Evolutionary conservation across 1,140 invertebrate species (phyloP).

Genomic region (Leucophenga varia): DNA sequence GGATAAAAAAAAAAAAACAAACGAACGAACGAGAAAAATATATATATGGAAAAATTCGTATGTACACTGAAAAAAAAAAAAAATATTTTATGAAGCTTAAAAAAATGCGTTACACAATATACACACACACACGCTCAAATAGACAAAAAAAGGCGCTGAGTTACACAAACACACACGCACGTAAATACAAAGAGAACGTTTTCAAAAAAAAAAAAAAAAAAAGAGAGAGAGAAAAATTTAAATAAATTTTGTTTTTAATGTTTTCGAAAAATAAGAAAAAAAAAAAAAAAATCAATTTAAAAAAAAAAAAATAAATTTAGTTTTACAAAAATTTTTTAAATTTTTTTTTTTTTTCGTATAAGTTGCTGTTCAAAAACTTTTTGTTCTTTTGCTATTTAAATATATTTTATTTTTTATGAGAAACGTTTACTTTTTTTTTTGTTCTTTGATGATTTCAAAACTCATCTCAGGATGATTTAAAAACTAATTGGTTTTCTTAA

Average conservation of each 20-base stretch:
- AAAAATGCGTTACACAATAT: neutral
- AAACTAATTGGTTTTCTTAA: constrained; percentile 51
- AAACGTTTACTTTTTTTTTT: too few species aligned
- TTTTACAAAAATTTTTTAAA: neutral
- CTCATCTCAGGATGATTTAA: constrained; percentile 39
- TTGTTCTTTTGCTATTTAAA: too few species aligned
- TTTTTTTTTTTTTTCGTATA: neutral
- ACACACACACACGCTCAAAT: neutral
- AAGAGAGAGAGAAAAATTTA: neutral
- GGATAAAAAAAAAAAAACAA: constrained; percentile 14
- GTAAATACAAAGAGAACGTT: constrained; percentile 1
- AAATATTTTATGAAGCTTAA: neutral
- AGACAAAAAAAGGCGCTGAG: constrained; percentile 2
- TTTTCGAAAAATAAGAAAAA: too few species aligned
- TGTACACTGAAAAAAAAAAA: neutral
- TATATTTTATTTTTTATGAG: too few species aligned
- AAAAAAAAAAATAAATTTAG: constrained; percentile 5
- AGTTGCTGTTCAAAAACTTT: neutral
- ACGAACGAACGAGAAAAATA: constrained; percentile 5
- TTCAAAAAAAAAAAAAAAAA: constrained; percentile 5
- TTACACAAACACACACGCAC: neutral
- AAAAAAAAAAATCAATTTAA: constrained; percentile 1
- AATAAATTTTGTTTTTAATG: too few species aligned
- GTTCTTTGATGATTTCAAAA: too few species aligned
- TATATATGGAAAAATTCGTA: too few species aligned